Percentiles rank a stretch among this genome's conserved stretches.
phyloP scores from a whole-genome alignment of 2,888 invertebrate genomes.

The Zele albiditarsus region DNA sequence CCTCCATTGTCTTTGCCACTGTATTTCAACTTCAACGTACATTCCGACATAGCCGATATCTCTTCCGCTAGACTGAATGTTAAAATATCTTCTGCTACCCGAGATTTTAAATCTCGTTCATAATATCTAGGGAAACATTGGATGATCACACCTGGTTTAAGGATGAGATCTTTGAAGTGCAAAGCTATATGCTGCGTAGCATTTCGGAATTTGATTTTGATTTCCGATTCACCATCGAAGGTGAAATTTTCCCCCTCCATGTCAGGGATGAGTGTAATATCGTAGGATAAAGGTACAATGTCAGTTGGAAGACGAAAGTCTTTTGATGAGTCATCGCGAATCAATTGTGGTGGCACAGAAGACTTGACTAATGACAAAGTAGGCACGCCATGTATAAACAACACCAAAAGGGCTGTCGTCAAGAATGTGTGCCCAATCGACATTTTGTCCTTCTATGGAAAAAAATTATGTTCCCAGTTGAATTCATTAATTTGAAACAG shows the following conservation, averaged over 20 bases:
- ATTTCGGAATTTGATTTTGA: neutral
- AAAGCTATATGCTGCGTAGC: slow-evolving; percentile 7
- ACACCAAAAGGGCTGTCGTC: neutral
- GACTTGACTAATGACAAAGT: neutral
- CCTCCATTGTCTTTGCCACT: slow-evolving; percentile 76
- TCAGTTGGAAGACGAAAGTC: slow-evolving; percentile 75
- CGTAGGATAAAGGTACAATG: slow-evolving; percentile 74
- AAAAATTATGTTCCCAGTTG: neutral
- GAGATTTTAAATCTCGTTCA: neutral
- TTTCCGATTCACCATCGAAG: slow-evolving; percentile 35
- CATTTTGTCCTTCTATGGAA: neutral
- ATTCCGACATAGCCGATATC: slow-evolving; percentile 47
- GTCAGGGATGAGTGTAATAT: slow-evolving; percentile 73
- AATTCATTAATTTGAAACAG: neutral
- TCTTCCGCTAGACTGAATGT: rapidly evolving
- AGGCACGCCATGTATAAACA: neutral
- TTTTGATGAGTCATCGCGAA: neutral
- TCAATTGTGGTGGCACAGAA: neutral
- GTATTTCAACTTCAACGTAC: slow-evolving; percentile 75
- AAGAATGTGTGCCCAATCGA: neutral
- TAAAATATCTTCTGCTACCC: slow-evolving; percentile 29
- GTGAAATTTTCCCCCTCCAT: slow-evolving; percentile 64
- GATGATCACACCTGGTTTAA: neutral
- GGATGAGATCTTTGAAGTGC: slow-evolving; percentile 44
- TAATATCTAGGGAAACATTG: neutral